phyloP scores from a whole-genome alignment of 1,140 invertebrate genomes.

The Drosophila dunni region DNA sequence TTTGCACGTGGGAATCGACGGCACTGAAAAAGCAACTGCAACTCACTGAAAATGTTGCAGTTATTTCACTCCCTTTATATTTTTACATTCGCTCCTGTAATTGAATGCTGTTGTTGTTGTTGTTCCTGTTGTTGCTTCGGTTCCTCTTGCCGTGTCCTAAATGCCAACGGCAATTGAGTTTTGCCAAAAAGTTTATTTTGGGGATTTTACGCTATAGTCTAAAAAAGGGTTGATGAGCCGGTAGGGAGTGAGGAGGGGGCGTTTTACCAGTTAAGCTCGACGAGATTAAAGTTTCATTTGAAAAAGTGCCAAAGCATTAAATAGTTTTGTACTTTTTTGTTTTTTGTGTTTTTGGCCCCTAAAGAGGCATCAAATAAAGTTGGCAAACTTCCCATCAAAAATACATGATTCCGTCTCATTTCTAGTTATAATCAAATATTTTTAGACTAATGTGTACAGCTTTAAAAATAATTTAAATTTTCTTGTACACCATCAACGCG shows the following conservation, averaged over 20 bases:
- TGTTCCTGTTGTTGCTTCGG: conserved; percentile 27
- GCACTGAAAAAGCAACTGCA: conserved; percentile 23
- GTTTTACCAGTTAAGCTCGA: conserved; percentile 20
- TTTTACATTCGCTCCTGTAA: conserved; percentile 59
- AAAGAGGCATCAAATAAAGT: conserved; percentile 14
- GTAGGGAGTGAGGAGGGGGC: not conserved
- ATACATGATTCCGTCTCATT: not conserved
- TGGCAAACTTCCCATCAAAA: conserved; percentile 17
- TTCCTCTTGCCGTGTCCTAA: conserved; percentile 51
- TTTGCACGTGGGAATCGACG: conserved; percentile 75
- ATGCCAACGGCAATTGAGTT: conserved; percentile 70
- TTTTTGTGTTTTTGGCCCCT: no score
- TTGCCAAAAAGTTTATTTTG: conserved; percentile 57
- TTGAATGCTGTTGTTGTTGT: conserved; percentile 67
- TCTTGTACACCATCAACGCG: not conserved
- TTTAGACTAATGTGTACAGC: no score
- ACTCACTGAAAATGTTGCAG: conserved; percentile 49
- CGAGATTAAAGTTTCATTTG: conserved; percentile 63
- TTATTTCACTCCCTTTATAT: conserved; percentile 51
- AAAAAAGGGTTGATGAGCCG: not conserved
- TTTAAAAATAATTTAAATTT: no score
- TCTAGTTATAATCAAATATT: not conserved
- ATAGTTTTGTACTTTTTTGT: conserved; percentile 39
- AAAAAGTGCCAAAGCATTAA: conserved; percentile 71
- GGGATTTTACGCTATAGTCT: conserved; percentile 5